Base-by-base conservation (phyloP, 2,113 vertebrate species). In the Acanthochromis polyacanthus region DNA sequence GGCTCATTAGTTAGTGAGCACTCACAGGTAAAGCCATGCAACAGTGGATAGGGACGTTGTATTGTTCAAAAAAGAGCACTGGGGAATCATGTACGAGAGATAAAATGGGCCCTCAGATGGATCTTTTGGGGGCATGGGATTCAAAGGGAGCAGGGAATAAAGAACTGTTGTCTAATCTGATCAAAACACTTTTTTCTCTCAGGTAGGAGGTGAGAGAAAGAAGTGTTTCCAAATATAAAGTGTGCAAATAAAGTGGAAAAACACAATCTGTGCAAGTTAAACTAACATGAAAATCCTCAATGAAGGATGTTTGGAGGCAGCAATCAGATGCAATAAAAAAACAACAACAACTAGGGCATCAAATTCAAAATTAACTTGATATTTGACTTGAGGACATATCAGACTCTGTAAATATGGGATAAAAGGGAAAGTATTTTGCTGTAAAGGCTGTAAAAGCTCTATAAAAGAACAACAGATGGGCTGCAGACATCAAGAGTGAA, bases 401-500 rank as follows among this genome's bases (percentile, higher is more conserved):
- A 1, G 23, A 11, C 6, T 66, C 43, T 67, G 25, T 60, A 66
- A 81, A 72, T 57, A 56, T 45, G 59, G 70, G 50, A 52, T 46
- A 67, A 56, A 81, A 73, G 17, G 36, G 28, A 55, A 15, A 43
- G 32, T 58, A 51, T 85, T 76, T 55, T 25, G 74, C 60, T 60
- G 32, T 60, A 45, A 51, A 68, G 19, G 22, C 67, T 40, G 52
- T 78, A 80, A 79, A 78, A 64, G 3, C n/a, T 80, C 58, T 51
- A 53, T 70, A 74, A 84, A 81, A 81, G 53, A 82, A 80, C 64
- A 86, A 68, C 87, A 80, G 64, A 86, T 80, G 74, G 81, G 16
- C 52, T 71, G 23, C 17, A 81, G 81, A 86, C 87, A 78, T 75
- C 45, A 80, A 76, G 78, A 81, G 65, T 51, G 38, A 80, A 85